These are phyloP conservation scores for Grus americana DNA, from an alignment of 2,113 vertebrate species.

Conservation along the genomic window DNA sequence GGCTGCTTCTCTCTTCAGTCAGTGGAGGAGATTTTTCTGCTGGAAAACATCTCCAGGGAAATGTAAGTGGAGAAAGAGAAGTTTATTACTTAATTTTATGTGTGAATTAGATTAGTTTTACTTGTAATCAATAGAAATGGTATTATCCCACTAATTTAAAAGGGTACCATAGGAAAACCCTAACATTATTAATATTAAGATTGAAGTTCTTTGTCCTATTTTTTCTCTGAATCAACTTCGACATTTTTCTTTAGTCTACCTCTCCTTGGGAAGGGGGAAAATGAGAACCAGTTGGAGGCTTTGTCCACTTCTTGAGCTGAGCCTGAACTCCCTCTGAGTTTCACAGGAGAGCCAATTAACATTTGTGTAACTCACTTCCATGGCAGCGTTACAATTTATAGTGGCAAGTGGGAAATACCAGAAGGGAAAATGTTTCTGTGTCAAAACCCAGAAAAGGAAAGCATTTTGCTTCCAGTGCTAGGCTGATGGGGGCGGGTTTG, in stretches of 20 bases:
- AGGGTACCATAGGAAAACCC: neutral
- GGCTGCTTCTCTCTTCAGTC: slow-evolving; percentile 63
- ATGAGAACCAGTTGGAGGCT: neutral
- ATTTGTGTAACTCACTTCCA: neutral
- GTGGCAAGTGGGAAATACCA: neutral
- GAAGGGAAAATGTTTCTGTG: neutral
- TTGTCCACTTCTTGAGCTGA: neutral
- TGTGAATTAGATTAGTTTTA: neutral
- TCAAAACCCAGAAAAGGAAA: neutral
- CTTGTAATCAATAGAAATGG: neutral
- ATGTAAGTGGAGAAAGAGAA: neutral
- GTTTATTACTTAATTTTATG: neutral
- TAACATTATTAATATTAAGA: neutral
- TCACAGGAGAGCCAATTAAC: neutral
- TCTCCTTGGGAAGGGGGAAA: neutral
- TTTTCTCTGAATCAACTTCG: neutral
- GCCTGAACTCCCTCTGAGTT: neutral
- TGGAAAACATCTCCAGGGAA: slow-evolving; percentile 5
- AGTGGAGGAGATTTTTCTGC: slow-evolving; percentile 63
- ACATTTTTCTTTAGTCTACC: neutral
- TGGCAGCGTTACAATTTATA: neutral
- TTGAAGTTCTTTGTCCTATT: neutral
- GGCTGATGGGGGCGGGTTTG: neutral
- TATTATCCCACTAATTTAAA: neutral
- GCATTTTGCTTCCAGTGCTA: neutral